Base-by-base conservation (phyloP, 2,113 vertebrate species). In the Hemibagrus wyckioides region DNA sequence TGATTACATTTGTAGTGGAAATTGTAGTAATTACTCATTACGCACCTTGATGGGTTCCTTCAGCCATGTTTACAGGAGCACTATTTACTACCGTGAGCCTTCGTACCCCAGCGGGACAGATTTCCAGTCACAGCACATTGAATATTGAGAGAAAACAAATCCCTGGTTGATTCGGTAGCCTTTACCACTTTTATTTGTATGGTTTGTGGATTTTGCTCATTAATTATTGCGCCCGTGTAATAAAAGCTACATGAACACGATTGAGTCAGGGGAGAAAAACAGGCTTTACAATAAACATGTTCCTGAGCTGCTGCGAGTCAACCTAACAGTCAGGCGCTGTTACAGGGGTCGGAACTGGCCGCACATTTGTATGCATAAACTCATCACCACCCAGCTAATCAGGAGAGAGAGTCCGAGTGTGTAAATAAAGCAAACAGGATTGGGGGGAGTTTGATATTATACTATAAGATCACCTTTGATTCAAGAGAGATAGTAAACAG, bases 21-120 rank as follows among this genome's bases (percentile, higher is more conserved):
- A 89, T 87, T 82, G 65, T 56, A 82, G 85, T 82, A 85, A 89
- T 87, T 86, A 85, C 73, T 85, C n/a, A 13, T 76, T 59, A 80
- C 33, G 76, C 81, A 84, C 82, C 56, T 79, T 79, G 81, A 87
- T 75, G 67, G 59, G 59, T 48, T 79, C 17, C 82, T 84, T 79
- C 82, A 80, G 54, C 59, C 86, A 88, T 83, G 77, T 88, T 71
- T 69, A 59, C 54, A n/a, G 63, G 67, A 88, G n/a, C 36, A 59
- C 39, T 82, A 56, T 92, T 89, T 82, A 73, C 84, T 83, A 81
- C 39, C 54, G 11, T 80, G 44, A 56, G 41, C 28, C 41, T 79
- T 30, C 59, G 61, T 6, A 71, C 25, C 57, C 83, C 67, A 57
- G 44, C 52, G 41, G 57, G 83, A 61, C 71, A 33, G 44, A 36